These are phyloP conservation scores for Diarsia rubi DNA, from an alignment of 2,888 invertebrate genomes.

Conservation along the genomic window DNA sequence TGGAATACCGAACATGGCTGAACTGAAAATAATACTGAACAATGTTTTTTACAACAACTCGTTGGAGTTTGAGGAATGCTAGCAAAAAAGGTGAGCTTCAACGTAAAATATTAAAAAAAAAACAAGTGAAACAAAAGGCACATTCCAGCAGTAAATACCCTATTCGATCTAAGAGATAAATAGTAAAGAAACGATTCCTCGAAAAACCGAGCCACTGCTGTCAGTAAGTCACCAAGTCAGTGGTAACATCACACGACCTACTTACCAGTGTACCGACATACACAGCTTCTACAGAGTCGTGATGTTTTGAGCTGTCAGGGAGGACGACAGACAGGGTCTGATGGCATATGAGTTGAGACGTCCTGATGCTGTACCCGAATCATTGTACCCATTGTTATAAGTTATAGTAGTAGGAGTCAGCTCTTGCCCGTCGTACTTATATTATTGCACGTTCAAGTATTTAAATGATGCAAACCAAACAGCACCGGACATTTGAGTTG, in stretches of 20 bases:
- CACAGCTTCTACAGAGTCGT: not conserved
- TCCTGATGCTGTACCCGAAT: too few relatives aligned
- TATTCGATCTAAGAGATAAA: not conserved
- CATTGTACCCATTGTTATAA: too few relatives aligned
- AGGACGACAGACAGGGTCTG: too few relatives aligned
- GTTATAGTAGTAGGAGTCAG: too few relatives aligned
- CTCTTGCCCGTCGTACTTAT: too few relatives aligned
- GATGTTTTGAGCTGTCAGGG: too few relatives aligned
- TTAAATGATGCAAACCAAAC: too few relatives aligned
- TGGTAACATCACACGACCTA: not conserved
- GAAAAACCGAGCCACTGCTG: not conserved
- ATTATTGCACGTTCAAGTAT: too few relatives aligned
- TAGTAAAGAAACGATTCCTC: not conserved
- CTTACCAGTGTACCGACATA: not conserved
- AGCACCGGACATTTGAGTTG: too few relatives aligned
- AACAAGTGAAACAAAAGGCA: not conserved
- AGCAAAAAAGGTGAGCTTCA: not conserved
- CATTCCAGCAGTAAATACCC: not conserved
- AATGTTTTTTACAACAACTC: constrained; percentile 30
- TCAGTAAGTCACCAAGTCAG: too few relatives aligned
- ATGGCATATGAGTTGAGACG: too few relatives aligned
- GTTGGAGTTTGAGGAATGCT: constrained; percentile 17
- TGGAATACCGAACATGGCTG: constrained; percentile 38
- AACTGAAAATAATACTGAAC: constrained; percentile 37
- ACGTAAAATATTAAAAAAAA: not conserved